A percentile compares a stretch with the other conserved stretches of the same genome.
Conservation (phyloP, 2,797 vertebrate species). For the Ibycter americanus region DNA sequence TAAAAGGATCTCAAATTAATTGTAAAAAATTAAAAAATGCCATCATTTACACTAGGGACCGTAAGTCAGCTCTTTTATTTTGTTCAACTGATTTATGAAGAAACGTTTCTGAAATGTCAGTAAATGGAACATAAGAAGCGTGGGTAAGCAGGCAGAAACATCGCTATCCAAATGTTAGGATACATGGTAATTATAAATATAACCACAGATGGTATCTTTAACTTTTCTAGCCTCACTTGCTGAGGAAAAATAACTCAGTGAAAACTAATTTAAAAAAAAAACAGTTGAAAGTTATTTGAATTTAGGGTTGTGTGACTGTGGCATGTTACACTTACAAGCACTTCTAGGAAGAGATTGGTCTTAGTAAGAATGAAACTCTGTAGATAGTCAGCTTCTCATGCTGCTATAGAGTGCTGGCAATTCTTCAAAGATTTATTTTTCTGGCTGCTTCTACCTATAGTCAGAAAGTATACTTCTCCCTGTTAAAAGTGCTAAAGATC, state of each 20-base stretch:
- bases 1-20: not conserved
- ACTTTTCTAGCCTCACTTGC: slow-evolving; percentile 34
- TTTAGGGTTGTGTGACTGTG: not conserved
- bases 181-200: slow-evolving; percentile 54
- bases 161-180: slow-evolving; percentile 47
- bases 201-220: slow-evolving; percentile 57
- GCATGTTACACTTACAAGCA: not conserved
- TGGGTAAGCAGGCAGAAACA: slow-evolving; percentile 55
- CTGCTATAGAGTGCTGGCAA: not conserved
- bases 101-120: slow-evolving; percentile 58
- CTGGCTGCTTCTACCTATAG: not conserved
- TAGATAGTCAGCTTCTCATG: not conserved
- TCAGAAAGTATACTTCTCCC: not conserved
- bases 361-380: not conserved
- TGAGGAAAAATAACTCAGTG: slow-evolving; percentile 18
- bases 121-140: slow-evolving; percentile 56
- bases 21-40: not conserved
- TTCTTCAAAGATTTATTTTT: not conserved
- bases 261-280: not conserved
- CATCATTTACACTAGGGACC: not conserved
- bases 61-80: slow-evolving; percentile 10
- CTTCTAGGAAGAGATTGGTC: not conserved
- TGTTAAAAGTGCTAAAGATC: not conserved
- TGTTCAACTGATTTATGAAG: not conserved
- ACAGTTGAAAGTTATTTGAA: not conserved